Evolutionary conservation across 2,888 invertebrate species (phyloP), one percentile per base, ranked within the genome.

Genomic region (Silvanus unidentatus): DNA sequence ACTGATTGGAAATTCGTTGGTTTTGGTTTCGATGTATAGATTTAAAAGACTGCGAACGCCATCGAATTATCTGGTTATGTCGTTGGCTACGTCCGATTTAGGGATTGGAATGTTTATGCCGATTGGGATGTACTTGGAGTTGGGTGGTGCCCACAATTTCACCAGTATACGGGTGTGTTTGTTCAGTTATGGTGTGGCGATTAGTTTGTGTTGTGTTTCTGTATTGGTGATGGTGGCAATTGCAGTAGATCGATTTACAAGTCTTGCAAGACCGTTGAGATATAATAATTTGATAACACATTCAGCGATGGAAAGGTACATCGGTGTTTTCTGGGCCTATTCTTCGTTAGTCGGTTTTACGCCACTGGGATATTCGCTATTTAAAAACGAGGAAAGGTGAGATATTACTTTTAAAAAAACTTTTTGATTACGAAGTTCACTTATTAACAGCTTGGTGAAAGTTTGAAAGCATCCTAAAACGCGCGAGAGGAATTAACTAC

Each of bases 281-380:
- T 82, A 82, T 66, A 79, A 79, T 58, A 78, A 79, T 62, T 73
- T 81, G 49, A 79, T 82, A 51, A 81, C 81, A 1, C 77, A 77
- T 60, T 74, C 77, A 40, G 77, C 77, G 47, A 76, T 80, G 42
- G 76, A 77, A 53, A 66, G 76, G 46, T 77, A 79, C 59, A 77
- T 81, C 35, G 68, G 73, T 8, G 72, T 74, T 2, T 77, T 78
- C 54, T 81, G 81, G 81, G 65, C 77, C 16, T 80, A 79, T 58
- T 75, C 80, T 0, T 71, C 74, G 10, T 59, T 74, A 16, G 73
- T 80, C 2, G 78, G 80, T 1, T 75, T 77, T 52, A 71, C 76
- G 30, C 80, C 80, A 1, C 62, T 78, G 48, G 70, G 74, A 32
- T 76, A 76, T 56, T 70, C 73, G 11, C 65, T 75, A 47, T 49